Evolutionary conservation across 2,113 vertebrate genomes (phyloP), one percentile per base, ranked within the genome.

Genomic region (Corythornis vintsioides): DNA sequence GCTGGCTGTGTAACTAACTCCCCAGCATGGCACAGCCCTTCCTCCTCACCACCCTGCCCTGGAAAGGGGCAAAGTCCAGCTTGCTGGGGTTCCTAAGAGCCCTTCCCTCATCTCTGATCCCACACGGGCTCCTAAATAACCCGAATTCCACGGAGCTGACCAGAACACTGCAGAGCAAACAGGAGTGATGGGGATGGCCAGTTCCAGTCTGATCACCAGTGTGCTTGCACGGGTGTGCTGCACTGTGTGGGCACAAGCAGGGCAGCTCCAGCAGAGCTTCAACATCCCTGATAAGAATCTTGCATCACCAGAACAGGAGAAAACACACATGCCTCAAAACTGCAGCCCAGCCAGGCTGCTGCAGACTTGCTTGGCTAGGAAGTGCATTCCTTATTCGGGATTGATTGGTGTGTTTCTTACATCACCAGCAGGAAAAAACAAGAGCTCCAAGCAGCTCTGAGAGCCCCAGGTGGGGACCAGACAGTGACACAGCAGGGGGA

Each of bases 81-180:
- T 24, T 53, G 9, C 63, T 40, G 42, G 13, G 15, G 5, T 66
- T 92, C 57, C 82, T 64, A 20, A 42, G 26, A 61, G 70, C 48
- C 53, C 31, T 59, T 7, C 28, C 2, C 0, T 83, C 55, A 42
- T 16, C 33, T 24, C 71, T 11, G 21, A 15, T 31, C 25, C 47
- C 55, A 61, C 0, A 0, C 1, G 0, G 4, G 45, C 28, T 84
- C 40, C 0, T 6, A 15, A 64, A 61, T 14, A 12, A 15, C 7
- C 29, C 9, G 55, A 35, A 55, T 9, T 15, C 24, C 35, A 13
- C 11, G 2, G 38, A 67, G 18, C 10, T 6, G 1, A 31, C 17
- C 31, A 26, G 87, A n/a, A 74, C 74, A n/a, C 20, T 25, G 11
- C 13, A 24, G 69, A 10, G 72, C 35, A 73, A 75, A 50, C 3